These are phyloP conservation scores for Pelodiscus sinensis DNA, from an alignment of 2,113 vertebrate genomes.

Conservation along the genomic window DNA sequence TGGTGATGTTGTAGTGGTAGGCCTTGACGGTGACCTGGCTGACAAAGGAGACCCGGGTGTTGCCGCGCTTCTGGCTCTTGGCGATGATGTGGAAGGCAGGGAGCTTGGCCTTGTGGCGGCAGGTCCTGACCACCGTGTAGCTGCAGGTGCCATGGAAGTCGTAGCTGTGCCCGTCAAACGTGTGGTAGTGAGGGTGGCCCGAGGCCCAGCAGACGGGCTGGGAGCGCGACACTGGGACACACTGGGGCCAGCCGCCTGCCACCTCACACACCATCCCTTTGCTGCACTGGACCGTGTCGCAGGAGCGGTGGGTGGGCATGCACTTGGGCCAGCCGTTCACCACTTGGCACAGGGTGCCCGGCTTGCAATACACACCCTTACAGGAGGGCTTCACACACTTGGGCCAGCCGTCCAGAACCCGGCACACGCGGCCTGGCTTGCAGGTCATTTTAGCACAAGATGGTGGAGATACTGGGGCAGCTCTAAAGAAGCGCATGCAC, in stretches of 20 bases:
- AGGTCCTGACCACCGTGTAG: constrained; percentile 6
- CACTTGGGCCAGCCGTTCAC: background rate
- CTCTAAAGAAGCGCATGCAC: too few relatives aligned
- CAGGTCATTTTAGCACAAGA: background rate
- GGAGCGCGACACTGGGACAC: background rate
- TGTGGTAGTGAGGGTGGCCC: constrained; percentile 40
- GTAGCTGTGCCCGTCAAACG: constrained; percentile 41
- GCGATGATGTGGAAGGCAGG: constrained; percentile 33
- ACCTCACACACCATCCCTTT: background rate
- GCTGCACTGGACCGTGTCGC: background rate
- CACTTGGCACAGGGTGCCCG: background rate
- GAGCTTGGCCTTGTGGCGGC: background rate
- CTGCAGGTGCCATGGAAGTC: constrained; percentile 37
- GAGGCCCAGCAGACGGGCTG: constrained; percentile 27
- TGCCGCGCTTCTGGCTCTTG: constrained; percentile 35
- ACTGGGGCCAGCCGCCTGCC: background rate
- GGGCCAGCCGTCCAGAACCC: background rate
- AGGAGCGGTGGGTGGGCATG: background rate
- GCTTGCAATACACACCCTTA: background rate
- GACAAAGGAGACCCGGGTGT: background rate
- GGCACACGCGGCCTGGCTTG: background rate
- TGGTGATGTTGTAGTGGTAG: constrained; percentile 62
- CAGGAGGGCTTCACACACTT: background rate
- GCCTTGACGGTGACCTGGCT: background rate
- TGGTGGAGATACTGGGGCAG: too few relatives aligned